phyloP scores from a whole-genome alignment of 2,113 vertebrate species.

The Nycticorax nycticorax region DNA sequence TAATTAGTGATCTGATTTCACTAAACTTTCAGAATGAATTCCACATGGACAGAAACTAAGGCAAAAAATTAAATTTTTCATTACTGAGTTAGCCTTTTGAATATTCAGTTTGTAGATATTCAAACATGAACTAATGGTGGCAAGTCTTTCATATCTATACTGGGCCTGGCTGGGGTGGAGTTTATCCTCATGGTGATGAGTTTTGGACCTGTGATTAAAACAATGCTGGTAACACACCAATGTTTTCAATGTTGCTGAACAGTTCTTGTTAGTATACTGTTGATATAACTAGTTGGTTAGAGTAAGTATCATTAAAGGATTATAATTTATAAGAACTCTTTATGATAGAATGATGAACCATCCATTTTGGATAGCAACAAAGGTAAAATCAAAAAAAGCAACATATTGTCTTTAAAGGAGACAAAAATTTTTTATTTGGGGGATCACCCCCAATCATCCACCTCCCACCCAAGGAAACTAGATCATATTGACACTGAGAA shows the following conservation, averaged over 20 bases:
- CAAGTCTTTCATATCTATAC: not conserved
- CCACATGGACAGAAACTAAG: not conserved
- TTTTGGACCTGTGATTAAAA: not conserved
- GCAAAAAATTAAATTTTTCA: not conserved
- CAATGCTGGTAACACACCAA: not conserved
- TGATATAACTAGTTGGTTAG: not conserved
- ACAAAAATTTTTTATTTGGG: not conserved
- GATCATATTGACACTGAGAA: not conserved
- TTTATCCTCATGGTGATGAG: fast-evolving
- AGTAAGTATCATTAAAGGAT: not conserved
- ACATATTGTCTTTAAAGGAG: not conserved
- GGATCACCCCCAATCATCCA: not conserved
- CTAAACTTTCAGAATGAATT: not conserved
- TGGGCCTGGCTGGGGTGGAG: not conserved
- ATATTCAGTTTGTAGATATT: not conserved
- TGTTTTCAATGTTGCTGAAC: not conserved
- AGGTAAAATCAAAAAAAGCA: not conserved
- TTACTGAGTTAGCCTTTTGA: not conserved
- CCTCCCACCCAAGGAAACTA: not conserved
- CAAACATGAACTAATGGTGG: not conserved
- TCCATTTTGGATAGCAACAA: not conserved
- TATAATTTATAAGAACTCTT: not conserved
- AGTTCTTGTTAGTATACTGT: not conserved
- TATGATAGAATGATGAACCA: not conserved
- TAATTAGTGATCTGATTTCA: not conserved